Base-by-base conservation (phyloP, 1,140 invertebrate species). In the Lepidurus arcticus region DNA sequence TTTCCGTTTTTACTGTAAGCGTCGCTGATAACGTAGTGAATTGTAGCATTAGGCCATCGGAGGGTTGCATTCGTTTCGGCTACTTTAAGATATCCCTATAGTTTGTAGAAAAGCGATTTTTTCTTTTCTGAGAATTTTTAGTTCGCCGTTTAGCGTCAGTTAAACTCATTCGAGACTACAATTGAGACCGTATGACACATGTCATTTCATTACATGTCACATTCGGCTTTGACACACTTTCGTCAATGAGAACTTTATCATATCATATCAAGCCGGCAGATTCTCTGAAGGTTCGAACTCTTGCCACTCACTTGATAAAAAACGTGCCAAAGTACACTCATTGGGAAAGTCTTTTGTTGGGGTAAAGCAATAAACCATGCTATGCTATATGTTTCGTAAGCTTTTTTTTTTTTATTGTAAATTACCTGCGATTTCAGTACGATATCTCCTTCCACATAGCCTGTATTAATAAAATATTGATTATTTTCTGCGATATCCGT, bases 261-360 rank as follows among this genome's bases (percentile, higher is more conserved):
- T 65, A 65, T 65, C 53, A 65, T 65, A 65, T 21, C 53, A 21
- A 65, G 21, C 6, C 21, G 16, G 53, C 16, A 7, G 13, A 21
- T 21, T 16, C 13, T 65, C 21, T 65, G 53, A 16, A 65, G 21
- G 53, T 65, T 65, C 53, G 53, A 65, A 65, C 53, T 13, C 34
- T 21, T 65, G 53, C 21, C 53, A 65, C 53, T 65, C 53, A n/a
- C 21, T 65, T n/a, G 53, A 65, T 65, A 65, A 65, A 65, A 34
- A 21, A 65, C 13, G 21, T 65, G 53, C 53, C 21, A 65, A 65
- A 65, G 53, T 65, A 65, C 53, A 65, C 53, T 65, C 13, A 65
- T 65, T 16, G 16, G 53, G 53, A 21, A n/a, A 21, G 21, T 13
- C 34, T 65, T 65, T 21, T 65, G 16, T 65, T 65, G 6, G 53